These are phyloP conservation scores for Drosophila demipolita DNA, from an alignment of 2,888 invertebrate species.

Conservation along the genomic window DNA sequence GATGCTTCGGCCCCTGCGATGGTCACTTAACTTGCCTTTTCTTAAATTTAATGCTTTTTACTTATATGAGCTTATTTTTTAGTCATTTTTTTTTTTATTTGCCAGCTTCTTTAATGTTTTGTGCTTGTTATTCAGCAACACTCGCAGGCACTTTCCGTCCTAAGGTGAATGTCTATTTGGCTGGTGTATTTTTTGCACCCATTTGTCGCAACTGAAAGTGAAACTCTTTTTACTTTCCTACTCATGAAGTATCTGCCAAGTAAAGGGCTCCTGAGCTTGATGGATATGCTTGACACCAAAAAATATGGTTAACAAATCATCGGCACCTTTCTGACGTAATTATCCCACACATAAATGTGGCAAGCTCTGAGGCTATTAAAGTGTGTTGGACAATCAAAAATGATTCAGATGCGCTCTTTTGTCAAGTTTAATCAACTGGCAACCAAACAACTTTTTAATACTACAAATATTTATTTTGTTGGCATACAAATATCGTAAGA, in stretches of 20 bases:
- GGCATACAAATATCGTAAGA: neutral
- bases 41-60: slow-evolving; percentile 51
- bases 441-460: slow-evolving; percentile 1
- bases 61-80: slow-evolving; percentile 39
- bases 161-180: slow-evolving; percentile 11
- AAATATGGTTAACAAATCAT: neutral
- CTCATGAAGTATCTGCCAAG: slow-evolving; percentile 33
- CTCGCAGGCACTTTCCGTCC: slow-evolving; percentile 46
- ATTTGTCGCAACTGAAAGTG: slow-evolving; percentile 78
- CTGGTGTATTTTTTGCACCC: slow-evolving; percentile 33
- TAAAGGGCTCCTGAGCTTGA: slow-evolving; percentile 51
- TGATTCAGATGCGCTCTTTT: slow-evolving; percentile 7
- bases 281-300: slow-evolving; percentile 26
- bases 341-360: slow-evolving; percentile 41
- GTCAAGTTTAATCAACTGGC: slow-evolving; percentile 13
- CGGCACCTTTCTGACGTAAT: slow-evolving; percentile 8
- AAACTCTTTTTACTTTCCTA: slow-evolving; percentile 70
- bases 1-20: slow-evolving; percentile 53
- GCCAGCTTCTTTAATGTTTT: slow-evolving; percentile 72
- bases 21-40: slow-evolving; percentile 34
- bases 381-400: slow-evolving; percentile 7
- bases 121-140: slow-evolving; percentile 62
- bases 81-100: slow-evolving; percentile 40
- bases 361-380: slow-evolving; percentile 3
- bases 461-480: neutral